Base-by-base conservation (phyloP, 2,113 vertebrate genomes). In the Phocoena sinus region DNA sequence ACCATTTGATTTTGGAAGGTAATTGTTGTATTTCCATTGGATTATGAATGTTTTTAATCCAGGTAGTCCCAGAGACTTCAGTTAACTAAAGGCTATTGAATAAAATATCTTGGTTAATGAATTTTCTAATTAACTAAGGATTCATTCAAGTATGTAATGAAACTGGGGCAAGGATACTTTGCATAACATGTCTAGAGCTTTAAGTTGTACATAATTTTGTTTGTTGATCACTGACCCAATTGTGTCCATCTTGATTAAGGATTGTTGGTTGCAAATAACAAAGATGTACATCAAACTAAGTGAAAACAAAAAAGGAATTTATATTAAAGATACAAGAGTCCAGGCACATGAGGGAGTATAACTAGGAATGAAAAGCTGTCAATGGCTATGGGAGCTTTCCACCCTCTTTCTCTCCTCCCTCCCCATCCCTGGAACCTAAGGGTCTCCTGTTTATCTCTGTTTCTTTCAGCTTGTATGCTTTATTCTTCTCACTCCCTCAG, bases 61-160 rank as follows among this genome's bases (percentile, higher is more conserved):
- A 56, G 70, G 25, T 92, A 94, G 15, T 94, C 17, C 50, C 41
- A 94, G 62, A 85, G 15, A 83, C 31, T 89, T 89, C 26, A 60
- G n/a, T 81, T 89, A 91, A 94, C 7, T 86, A 89, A 95, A 89
- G 74, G 38, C 31, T 80, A 91, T 65, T 56, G 21, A 74, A 95
- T 87, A 77, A 63, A 76, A 65, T 93, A 90, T 36, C 31, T 92
- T 97, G 44, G 21, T 56, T 82, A 76, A 92, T 71, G 26, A 77
- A 83, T 71, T 93, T 89, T 85, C 60, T 87, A 92, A 96, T 82
- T 91, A 81, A 67, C 11, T 89, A 95, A 95, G n/a, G 41, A 92
- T 77, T 89, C 82, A 81, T 85, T 23, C 8, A 96, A 63, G 33
- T 77, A 82, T 89, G 44, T 77, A 83, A 65, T 77, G 36, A 95